Conservation (phyloP, 1,140 invertebrate genomes). For the Lepidurus packardi region DNA sequence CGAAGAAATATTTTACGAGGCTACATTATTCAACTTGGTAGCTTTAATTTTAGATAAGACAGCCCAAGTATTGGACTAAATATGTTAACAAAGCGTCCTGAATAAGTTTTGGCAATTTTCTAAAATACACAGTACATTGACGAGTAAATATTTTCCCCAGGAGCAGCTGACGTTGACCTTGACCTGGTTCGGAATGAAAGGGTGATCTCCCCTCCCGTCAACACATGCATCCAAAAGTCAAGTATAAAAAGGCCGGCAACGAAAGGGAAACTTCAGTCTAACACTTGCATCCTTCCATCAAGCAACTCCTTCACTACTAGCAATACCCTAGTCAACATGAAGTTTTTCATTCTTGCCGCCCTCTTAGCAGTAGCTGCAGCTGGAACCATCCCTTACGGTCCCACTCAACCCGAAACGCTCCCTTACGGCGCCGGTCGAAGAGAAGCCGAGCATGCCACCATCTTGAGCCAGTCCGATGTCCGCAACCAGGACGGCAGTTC, state of each 20-base stretch:
- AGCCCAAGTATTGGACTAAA: too few species aligned
- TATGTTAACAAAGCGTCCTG: too few species aligned
- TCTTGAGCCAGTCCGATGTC: background rate
- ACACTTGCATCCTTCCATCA: background rate
- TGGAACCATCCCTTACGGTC: background rate
- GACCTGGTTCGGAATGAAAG: too few species aligned
- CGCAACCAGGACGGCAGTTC: constrained; percentile 25
- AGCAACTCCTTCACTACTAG: background rate
- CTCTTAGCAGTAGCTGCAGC: background rate
- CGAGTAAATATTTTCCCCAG: too few species aligned
- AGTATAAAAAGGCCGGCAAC: background rate
- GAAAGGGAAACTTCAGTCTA: background rate
- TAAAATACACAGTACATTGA: too few species aligned
- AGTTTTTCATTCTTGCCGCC: background rate
- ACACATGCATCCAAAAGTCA: background rate
- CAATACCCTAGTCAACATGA: background rate
- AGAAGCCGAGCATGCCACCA: background rate
- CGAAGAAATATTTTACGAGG: too few species aligned
- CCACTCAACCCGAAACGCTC: background rate
- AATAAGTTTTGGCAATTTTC: too few species aligned
- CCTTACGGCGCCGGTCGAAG: background rate
- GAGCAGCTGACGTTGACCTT: too few species aligned
- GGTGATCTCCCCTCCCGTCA: too few species aligned
- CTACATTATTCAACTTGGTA: too few species aligned
- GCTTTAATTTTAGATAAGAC: too few species aligned